Evolutionary conservation across 2,888 invertebrate species (phyloP).

Genomic region (Sinelater perroti): DNA sequence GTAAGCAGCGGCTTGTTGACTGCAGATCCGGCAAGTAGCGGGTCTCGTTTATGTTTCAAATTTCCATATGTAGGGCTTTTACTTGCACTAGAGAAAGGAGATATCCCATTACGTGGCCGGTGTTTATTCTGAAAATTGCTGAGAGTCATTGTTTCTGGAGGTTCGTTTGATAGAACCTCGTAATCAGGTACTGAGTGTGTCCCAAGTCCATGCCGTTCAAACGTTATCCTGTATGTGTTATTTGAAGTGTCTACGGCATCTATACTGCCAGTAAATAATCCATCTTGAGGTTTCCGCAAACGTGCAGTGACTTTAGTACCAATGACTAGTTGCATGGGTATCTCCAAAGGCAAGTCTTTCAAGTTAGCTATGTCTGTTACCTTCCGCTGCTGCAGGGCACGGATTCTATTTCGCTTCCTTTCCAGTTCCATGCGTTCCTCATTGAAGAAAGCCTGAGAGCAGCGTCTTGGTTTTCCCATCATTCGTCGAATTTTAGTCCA

Average conservation of each 20-base stretch:
- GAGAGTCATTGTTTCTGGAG: constrained; percentile 88
- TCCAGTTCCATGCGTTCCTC: constrained; percentile 94
- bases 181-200: constrained; percentile 96
- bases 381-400: constrained; percentile 92
- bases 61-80: constrained; percentile 57
- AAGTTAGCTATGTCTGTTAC: constrained; percentile 75
- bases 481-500: constrained; percentile 95
- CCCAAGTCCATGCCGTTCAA: constrained; percentile 90
- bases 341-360: constrained; percentile 92
- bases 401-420: constrained; percentile 88
- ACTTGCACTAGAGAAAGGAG: constrained; percentile 65
- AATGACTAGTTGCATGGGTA: constrained; percentile 92
- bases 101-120: constrained; percentile 70
- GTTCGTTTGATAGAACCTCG: constrained; percentile 93
- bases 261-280: constrained; percentile 86
- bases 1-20: constrained; percentile 49
- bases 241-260: constrained; percentile 96
- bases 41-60: constrained; percentile 70
- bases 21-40: constrained; percentile 69
- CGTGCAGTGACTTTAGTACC: constrained; percentile 94
- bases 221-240: constrained; percentile 93
- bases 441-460: constrained; percentile 92
- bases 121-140: constrained; percentile 84
- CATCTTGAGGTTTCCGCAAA: constrained; percentile 91
- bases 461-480: constrained; percentile 97